Evolutionary conservation across 2,797 vertebrate genomes (phyloP), one percentile per base, ranked within the genome.

Genomic region (Anguilla megastoma): DNA sequence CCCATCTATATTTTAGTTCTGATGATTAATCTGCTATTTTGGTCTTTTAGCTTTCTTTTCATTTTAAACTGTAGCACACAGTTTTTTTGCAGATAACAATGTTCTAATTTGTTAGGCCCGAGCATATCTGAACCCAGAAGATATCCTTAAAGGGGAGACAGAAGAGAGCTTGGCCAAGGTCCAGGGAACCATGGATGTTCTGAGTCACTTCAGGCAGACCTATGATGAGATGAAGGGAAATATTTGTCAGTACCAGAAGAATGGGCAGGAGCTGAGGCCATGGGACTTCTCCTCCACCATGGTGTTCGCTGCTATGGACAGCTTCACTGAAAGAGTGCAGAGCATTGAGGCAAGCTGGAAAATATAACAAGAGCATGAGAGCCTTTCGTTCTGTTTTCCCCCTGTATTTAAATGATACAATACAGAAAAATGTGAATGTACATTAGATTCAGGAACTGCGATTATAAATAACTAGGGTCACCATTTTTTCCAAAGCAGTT

Each of bases 71-170:
- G 85, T 16, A 63, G 16, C 24, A 1, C 50, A 7, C 30, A 18
- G 10, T 48, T 63, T 33, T 1, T 63, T 30, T 2, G 41, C 85
- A 50, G 60, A 58, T 79, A 10, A 82, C 45, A 27, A 30, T 71
- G 9, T 84, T 87, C n/a, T 30, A 71, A 41, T 48, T 2, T 76
- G 90, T 41, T 88, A 99, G 99, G 97, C 97, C 0, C 91, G 87
- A 48, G 12, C 60, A 27, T 97, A 96, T 91, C 92, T 99, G 18
- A 95, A 89, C 90, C 96, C 97, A 27, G 98, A 98, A 48, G 98
- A 99, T n/a, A 90, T 99, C 48, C 94, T 99, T 91, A 98, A 93
- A 92, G 97, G 94, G n/a, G 98, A 99, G 48, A 45, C 94, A 18
- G 93, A 95, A 18, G 98, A 98, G 90, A 97, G 96, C 92, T 94